Evolutionary conservation across 1,140 invertebrate genomes (phyloP), one percentile per base, ranked within the genome.

Genomic region (Babylonia areolata): DNA sequence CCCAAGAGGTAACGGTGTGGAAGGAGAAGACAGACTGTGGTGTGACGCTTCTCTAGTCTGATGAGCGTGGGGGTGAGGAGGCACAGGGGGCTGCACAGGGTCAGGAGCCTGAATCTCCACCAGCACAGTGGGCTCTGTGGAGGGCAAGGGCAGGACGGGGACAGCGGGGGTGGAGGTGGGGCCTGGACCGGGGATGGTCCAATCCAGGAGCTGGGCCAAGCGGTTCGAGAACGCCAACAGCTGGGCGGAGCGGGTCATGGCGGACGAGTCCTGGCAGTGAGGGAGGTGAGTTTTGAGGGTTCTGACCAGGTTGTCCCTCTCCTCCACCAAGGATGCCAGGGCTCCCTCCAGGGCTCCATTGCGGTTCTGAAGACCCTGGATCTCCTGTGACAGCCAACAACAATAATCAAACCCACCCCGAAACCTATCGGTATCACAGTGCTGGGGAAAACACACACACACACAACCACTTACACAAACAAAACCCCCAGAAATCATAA

Each of bases 231-330:
- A 69, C 39, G 82, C 82, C 28, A 84, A 31, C 17, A 84, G 82
- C 82, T 84, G 82, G 5, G 82, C 82, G 1, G 82, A 73, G 64
- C 82, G 82, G 64, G 82, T 40, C 35, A 84, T 73, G 82, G 82
- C 82, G 31, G 69, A 15, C 17, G 82, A 37, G 64, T 84, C 82
- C 54, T 84, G 85, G 39, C 89, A 90, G 33, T 79, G 37, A 58
- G 83, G 81, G 9, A 90, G 64, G 73, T 90, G 89, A 0, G 73
- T 85, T 42, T 86, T 81, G 39, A 90, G 81, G n/a, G 81, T 86
- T 51, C 51, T 40, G 73, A 86, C 80, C 42, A 90, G 79, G 31
- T 84, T 64, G 9, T 87, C 84, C 58, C 71, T 80, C 82, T 90
- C 89, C 58, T 81, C 81, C 40, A 77, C 51, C 31, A 90, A 58